Evolutionary conservation across 2,113 vertebrate species (phyloP).

Genomic region (Macaca mulatta): DNA sequence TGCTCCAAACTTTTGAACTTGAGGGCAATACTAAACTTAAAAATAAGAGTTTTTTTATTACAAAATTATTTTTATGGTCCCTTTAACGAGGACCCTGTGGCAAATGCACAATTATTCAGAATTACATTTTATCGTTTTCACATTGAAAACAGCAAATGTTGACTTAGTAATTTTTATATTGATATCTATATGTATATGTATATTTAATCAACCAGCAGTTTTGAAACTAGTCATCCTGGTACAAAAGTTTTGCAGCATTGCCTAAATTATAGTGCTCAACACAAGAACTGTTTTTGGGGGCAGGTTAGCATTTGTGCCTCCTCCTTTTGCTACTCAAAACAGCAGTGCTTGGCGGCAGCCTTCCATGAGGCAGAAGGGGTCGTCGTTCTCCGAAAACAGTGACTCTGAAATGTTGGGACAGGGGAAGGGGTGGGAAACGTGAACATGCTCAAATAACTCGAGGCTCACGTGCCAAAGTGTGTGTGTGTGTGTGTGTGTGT

Average conservation of each 20-base stretch:
- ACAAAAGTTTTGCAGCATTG: constrained; percentile 44
- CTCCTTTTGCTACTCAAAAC: constrained; percentile 72
- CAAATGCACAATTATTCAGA: constrained; percentile 83
- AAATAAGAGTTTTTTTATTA: constrained; percentile 76
- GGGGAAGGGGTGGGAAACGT: constrained; percentile 8
- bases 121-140: constrained; percentile 86
- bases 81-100: constrained; percentile 81
- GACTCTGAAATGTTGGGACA: constrained; percentile 62
- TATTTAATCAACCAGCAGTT: constrained; percentile 82
- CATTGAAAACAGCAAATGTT: constrained; percentile 87
- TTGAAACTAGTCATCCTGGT: constrained; percentile 65
- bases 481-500: constrained; percentile 45
- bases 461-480: constrained; percentile 85
- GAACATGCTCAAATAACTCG: constrained; percentile 58
- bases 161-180: constrained; percentile 79
- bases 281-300: constrained; percentile 44
- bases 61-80: constrained; percentile 85
- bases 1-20: constrained; percentile 84
- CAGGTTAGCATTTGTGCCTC: constrained; percentile 65
- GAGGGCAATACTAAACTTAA: constrained; percentile 79
- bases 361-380: constrained; percentile 51
- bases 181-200: constrained; percentile 78
- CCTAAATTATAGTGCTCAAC: constrained; percentile 47
- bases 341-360: constrained; percentile 57
- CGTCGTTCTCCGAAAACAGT: constrained; percentile 48